Base-by-base conservation (phyloP, 1,140 invertebrate species). In the Arctopsyche grandis region DNA sequence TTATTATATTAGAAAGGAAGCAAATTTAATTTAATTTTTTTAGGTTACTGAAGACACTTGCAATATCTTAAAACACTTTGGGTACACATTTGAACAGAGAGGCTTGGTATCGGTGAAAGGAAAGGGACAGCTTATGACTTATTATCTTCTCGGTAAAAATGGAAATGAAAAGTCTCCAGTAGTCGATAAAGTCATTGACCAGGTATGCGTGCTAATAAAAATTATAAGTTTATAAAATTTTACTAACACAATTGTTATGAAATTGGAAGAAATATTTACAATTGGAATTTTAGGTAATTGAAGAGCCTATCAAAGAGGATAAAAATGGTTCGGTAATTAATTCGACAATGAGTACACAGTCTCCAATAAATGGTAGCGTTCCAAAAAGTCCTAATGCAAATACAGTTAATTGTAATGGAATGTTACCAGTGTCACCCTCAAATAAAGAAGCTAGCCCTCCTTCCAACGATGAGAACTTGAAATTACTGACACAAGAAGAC, bases 81-180 rank as follows among this genome's bases (percentile, higher is more conserved):
- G 95, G 1, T 98, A 96, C 85, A 93, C 92, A 58, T 98, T 98
- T 86, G 95, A 96, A 85, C 96, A 97, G 84, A 91, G 97, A 0
- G 97, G 97, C 1, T 87, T 98, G 52, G 96, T 99, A 0, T 93
- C 94, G 5, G 96, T 99, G 4, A 99, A 98, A 85, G 97, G 97
- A 60, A 98, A 98, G 86, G 97, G 97, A 4, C 95, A 98, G 86
- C 90, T 99, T 12, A 94, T 97, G 92, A 99, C 97, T 0, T 98
- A 97, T 86, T 98, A 98, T 86, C 88, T 99, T 43, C 89, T 93
- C 78, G 94, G 93, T n/a, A 92, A 92, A 85, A 87, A 87, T 29
- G 88, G 88, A 48, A 69, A 75, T 1, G 75, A 82, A 9, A 58
- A 76, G 19, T 10, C 9, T 38, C 46, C 74, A 10, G 74, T 63